These are phyloP conservation scores for Arctocebus calabarensis DNA, from an alignment of 2,797 vertebrate species.

Conservation along the genomic window DNA sequence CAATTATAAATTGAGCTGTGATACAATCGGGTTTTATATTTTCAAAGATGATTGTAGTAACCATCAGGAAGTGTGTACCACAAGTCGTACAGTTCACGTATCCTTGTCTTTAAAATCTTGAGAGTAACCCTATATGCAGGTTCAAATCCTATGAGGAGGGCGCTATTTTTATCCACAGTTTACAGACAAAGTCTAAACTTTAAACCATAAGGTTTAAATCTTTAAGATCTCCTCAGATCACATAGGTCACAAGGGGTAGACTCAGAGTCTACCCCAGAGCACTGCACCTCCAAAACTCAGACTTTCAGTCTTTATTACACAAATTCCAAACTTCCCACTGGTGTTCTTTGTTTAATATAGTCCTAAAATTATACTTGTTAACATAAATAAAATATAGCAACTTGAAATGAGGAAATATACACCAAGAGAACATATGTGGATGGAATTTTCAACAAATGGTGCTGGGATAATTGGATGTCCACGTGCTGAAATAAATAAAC, in stretches of 20 bases:
- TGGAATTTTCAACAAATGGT: conserved; percentile 48
- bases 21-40: not conserved
- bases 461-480: conserved; percentile 50
- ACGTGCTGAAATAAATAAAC: conserved; percentile 18
- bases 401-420: conserved; percentile 44
- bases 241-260: not conserved
- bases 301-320: not conserved
- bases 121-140: not conserved
- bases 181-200: conserved; percentile 26
- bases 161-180: not conserved
- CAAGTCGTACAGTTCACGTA: not conserved
- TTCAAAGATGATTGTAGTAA: not conserved
- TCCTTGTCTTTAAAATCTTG: conserved; percentile 11
- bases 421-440: conserved; percentile 14
- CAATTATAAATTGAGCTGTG: no score
- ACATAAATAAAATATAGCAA: conserved; percentile 8
- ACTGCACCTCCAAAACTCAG: conserved; percentile 12
- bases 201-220: not conserved
- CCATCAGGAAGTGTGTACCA: not conserved
- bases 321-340: conserved; percentile 27
- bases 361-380: conserved; percentile 37
- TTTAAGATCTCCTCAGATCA: not conserved
- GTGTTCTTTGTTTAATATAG: conserved; percentile 21
- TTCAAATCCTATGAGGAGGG: not conserved
- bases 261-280: not conserved